These are phyloP conservation scores for Himalopsyche tibetana DNA, from an alignment of 2,888 invertebrate genomes.

Conservation along the genomic window DNA sequence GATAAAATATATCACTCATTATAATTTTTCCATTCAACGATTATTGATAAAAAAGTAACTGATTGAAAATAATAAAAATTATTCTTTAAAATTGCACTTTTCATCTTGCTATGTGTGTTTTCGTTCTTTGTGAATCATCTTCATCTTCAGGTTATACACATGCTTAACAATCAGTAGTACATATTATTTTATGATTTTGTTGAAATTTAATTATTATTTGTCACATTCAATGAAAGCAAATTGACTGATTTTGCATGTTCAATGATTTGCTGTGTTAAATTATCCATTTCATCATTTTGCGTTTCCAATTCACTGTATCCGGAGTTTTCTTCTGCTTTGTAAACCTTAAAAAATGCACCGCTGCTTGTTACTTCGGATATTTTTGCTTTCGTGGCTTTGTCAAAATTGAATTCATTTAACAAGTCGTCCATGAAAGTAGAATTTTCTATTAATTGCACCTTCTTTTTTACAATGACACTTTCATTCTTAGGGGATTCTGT, in stretches of 20 bases:
- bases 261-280: constrained; percentile 70
- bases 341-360: constrained; percentile 66
- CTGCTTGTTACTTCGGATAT: constrained; percentile 63
- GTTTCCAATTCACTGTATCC: constrained; percentile 69
- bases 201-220: background rate
- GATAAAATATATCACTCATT: too few species aligned
- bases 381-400: constrained; percentile 65
- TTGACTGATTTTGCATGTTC: constrained; percentile 71
- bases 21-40: too few species aligned
- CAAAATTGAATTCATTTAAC: constrained; percentile 58
- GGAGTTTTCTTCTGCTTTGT: constrained; percentile 68
- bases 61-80: too few species aligned
- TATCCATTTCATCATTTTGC: constrained; percentile 68
- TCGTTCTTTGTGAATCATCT: too few species aligned
- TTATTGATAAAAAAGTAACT: too few species aligned
- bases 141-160: too few species aligned
- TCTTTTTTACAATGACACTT: constrained; percentile 63
- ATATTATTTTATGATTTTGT: too few species aligned
- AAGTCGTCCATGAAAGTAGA: constrained; percentile 57
- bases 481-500: constrained; percentile 66
- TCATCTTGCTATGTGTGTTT: too few species aligned
- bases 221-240: constrained; percentile 10
- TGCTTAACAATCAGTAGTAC: too few species aligned
- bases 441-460: constrained; percentile 50
- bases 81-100: too few species aligned